Evolutionary conservation across 2,888 invertebrate genomes (phyloP), one percentile per base, ranked within the genome.

Genomic region (Lepidocyrtoides sp.): DNA sequence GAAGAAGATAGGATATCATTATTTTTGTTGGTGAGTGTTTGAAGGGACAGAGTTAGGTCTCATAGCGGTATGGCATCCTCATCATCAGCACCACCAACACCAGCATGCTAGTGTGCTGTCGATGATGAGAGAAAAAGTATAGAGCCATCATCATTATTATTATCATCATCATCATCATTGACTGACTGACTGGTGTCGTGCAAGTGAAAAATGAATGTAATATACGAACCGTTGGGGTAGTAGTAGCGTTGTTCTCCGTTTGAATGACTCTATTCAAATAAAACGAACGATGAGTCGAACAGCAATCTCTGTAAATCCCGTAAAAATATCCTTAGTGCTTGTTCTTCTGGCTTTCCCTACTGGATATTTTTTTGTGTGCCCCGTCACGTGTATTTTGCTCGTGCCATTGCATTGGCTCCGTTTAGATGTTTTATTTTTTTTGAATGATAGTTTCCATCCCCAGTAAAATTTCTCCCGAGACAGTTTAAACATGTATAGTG

Each of bases 121-220:
- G 72, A 72, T 60, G 83, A 85, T 72, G 85, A 57, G 54, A 20
- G 72, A 72, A 72, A 69, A 44, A 48, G 57, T 69, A 85, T 85
- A 72, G 54, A 51, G 26, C 51, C 81, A 81, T 60, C 81, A 69
- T 69, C 69, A 69, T 17, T 17, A 54, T 32, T 32, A 81, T 54
- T 17, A 79, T 85, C 23, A 86, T 86, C 86, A 77, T 77, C 60
- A 17, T 48, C 86, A 77, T 77, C 60, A 17, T 48, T 44, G 77
- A 66, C 84, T 84, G 48, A 81, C 81, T 60, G 57, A 57, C 75
- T 75, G 81, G 63, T 57, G 60, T 77, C 60, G 29, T 63, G 81
- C 63, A 77, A 23, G 86, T 86, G 86, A 86, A 77, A 86, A 86
- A 86, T 86, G 77, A 75, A 81, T 57, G 51, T 75, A 75, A 81